These are phyloP conservation scores for Colossoma macropomum DNA, from an alignment of 2,113 vertebrate species.

Conservation along the genomic window DNA sequence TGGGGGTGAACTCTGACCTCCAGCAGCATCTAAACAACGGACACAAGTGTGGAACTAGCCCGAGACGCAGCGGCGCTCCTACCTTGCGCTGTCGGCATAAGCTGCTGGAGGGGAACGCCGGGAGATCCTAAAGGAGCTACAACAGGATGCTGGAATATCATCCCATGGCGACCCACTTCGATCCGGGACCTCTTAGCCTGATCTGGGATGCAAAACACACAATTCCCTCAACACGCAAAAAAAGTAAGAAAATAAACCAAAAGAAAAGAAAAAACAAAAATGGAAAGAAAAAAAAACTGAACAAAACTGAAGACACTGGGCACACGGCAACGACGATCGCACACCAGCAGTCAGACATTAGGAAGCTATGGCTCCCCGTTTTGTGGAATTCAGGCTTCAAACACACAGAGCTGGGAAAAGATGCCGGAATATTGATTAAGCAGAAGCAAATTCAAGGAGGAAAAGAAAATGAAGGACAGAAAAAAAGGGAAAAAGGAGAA, in stretches of 20 bases:
- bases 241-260: slow-evolving; percentile 21
- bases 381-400: slow-evolving; percentile 71
- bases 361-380: slow-evolving; percentile 48
- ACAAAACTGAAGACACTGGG: slow-evolving; percentile 63
- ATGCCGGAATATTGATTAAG: slow-evolving; percentile 80
- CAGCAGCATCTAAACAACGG: slow-evolving; percentile 57
- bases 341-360: slow-evolving; percentile 61
- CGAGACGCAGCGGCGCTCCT: slow-evolving; percentile 83
- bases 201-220: slow-evolving; percentile 94
- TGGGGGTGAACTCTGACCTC: slow-evolving; percentile 60
- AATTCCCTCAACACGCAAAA: slow-evolving; percentile 85
- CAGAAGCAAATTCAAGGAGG: slow-evolving; percentile 81
- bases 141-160: slow-evolving; percentile 99
- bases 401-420: slow-evolving; percentile 82
- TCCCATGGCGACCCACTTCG: slow-evolving; percentile 98
- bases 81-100: slow-evolving; percentile 99
- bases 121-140: slow-evolving; percentile 89
- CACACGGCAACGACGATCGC: slow-evolving; percentile 77
- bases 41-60: slow-evolving; percentile 60
- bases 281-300: background rate
- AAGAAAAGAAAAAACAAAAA: slow-evolving; percentile 47
- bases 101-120: slow-evolving; percentile 98
- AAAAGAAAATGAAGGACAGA: slow-evolving; percentile 59
- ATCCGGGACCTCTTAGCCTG: slow-evolving; percentile 99
- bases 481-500: slow-evolving; percentile 33